Evolutionary conservation across 2,888 invertebrate species (phyloP).

Genomic region (Agonopterix heracliana): DNA sequence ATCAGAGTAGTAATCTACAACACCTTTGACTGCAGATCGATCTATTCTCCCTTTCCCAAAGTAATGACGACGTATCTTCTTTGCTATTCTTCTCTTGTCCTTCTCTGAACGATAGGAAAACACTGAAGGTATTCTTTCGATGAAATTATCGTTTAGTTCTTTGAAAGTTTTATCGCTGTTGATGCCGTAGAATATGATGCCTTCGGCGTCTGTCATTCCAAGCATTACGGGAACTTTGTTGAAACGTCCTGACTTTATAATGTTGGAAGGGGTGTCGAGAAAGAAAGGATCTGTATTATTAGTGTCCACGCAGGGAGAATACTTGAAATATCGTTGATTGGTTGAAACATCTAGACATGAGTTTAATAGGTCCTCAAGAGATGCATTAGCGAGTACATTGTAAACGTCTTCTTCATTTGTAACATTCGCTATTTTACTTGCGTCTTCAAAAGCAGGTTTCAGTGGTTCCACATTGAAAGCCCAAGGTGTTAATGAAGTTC

Average conservation of each 20-base stretch:
- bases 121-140: slow-evolving; percentile 48
- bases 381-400: slow-evolving; percentile 35
- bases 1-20: slow-evolving; percentile 51
- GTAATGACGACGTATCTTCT: slow-evolving; percentile 45
- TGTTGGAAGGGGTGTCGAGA: slow-evolving; percentile 48
- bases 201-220: slow-evolving; percentile 50
- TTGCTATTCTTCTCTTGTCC: slow-evolving; percentile 36
- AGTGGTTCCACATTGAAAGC: slow-evolving; percentile 50
- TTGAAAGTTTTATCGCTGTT: slow-evolving; percentile 35
- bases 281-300: slow-evolving; percentile 52
- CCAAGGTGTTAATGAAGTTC: slow-evolving; percentile 53
- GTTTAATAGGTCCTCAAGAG: slow-evolving; percentile 34
- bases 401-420: slow-evolving; percentile 33
- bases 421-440: slow-evolving; percentile 36
- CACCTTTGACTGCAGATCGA: slow-evolving; percentile 26
- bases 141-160: slow-evolving; percentile 45
- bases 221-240: slow-evolving; percentile 55
- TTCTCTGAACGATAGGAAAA: slow-evolving; percentile 50
- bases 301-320: slow-evolving; percentile 52
- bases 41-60: slow-evolving; percentile 37
- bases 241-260: slow-evolving; percentile 47
- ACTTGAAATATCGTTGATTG: slow-evolving; percentile 54
- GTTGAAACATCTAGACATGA: slow-evolving; percentile 43
- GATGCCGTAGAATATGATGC: slow-evolving; percentile 53
- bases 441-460: slow-evolving; percentile 42